Base-by-base conservation (phyloP, 2,888 invertebrate species). In the Eristalis tenax region DNA sequence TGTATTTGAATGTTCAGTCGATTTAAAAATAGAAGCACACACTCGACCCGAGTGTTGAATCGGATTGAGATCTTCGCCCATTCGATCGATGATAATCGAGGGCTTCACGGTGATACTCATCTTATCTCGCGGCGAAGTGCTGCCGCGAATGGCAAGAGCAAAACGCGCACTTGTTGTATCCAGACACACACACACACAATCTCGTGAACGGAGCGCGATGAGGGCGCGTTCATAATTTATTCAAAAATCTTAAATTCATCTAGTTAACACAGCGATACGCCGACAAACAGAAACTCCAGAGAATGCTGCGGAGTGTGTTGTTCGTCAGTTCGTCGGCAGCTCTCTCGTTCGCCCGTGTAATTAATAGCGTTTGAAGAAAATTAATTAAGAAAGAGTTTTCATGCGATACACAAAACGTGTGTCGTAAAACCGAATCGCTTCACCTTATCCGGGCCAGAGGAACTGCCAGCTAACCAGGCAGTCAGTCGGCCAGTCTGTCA, bases 361-460 rank as follows among this genome's bases (percentile, higher is more conserved):
- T 74, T 80, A 80, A 80, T 68, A 35, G 73, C 73, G 66, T 68
- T 80, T 66, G 18, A 66, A 73, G 73, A 74, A 80, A 80, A 80
- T 80, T 80, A 74, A 68, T 63, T 63, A 66, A 66, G 22, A 61
- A 59, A 63, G 50, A 71, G 65, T 59, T 79, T 79, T 57, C 65
- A 71, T 26, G 23, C 71, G 28, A 32, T 18, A 50, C 50, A 50
- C 64, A 40, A 57, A 66, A 59, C 66, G 61, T 66, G 65, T 71
- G 79, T 66, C 57, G 66, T 79, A 74, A 80, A 73, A 74, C 50
- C 35, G 50, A 80, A 63, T 68, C 66, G 66, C 68, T 61, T 80
- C 23, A 68, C 74, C 74, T 73, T 59, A 43, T 40, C 35, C 32
- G 59, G 57, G 38, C 38, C 38, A 26, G 59, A 26, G 59, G 15